Percentiles rank a stretch among this genome's conserved stretches.
Conservation (phyloP, 2,113 vertebrate species). For the Scomber colias region DNA sequence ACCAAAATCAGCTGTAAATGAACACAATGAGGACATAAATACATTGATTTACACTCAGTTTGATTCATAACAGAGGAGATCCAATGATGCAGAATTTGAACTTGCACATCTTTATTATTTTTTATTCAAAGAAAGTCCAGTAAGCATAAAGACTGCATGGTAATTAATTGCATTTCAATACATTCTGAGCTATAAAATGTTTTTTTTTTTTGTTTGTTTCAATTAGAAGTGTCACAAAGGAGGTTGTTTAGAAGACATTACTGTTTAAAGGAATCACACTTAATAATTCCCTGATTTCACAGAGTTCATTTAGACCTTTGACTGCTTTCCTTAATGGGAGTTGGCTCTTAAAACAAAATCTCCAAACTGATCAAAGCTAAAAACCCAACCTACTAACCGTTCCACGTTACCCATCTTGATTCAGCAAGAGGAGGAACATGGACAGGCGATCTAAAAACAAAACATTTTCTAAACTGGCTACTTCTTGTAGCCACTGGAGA, state of each 20-base stretch:
- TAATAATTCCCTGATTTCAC: slow-evolving; percentile 88
- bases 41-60: not conserved
- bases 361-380: slow-evolving; percentile 33
- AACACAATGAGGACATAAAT: not conserved
- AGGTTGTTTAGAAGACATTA: slow-evolving; percentile 82
- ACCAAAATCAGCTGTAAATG: not conserved
- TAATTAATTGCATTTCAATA: slow-evolving; percentile 86
- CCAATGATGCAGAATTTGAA: slow-evolving; percentile 55
- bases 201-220: slow-evolving; percentile 66
- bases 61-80: slow-evolving; percentile 30
- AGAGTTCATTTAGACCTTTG: slow-evolving; percentile 78
- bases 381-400: slow-evolving; percentile 39
- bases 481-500: slow-evolving; percentile 17
- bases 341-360: slow-evolving; percentile 42
- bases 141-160: slow-evolving; percentile 88
- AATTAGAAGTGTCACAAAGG: slow-evolving; percentile 85
- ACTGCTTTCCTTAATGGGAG: slow-evolving; percentile 65
- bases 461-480: slow-evolving; percentile 24
- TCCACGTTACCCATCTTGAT: slow-evolving; percentile 16
- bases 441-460: slow-evolving; percentile 50
- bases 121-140: slow-evolving; percentile 87
- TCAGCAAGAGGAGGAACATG: slow-evolving; percentile 41
- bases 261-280: slow-evolving; percentile 82
- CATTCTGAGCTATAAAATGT: slow-evolving; percentile 88
- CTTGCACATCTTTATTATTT: slow-evolving; percentile 83